Base-by-base conservation (phyloP, 2,888 invertebrate species). In the Euclidia mi region DNA sequence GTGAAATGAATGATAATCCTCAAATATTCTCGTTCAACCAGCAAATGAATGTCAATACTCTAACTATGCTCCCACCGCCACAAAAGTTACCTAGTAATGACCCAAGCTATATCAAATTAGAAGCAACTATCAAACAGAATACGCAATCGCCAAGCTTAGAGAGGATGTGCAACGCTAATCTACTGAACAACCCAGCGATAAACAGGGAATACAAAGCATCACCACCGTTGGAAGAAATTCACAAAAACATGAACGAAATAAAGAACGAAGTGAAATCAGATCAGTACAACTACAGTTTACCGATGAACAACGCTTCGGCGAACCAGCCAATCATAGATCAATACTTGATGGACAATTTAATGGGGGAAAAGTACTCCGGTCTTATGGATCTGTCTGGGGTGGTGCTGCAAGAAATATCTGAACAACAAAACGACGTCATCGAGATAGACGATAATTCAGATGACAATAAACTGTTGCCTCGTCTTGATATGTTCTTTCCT, bases 391-490 rank as follows among this genome's bases (percentile, higher is more conserved):
- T 94, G 1, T 85, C 93, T 0, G 77, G 83, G 1, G 87, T 88
- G 0, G 87, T 88, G 0, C 64, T 93, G 3, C 88, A 90, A 9
- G 91, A 90, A 20, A 84, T 87, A 10, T 73, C 87, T 0, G 90
- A 88, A 2, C 88, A 88, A 17, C 91, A 91, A 62, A 91, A 84
- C 32, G 94, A 94, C 48, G 91, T 94, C 1, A 94, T 94, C 52
- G 94, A 94, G 72, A 94, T 94, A 11, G 94, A 94, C 40, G 94
- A 94, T 52, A 94, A 93, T 64, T 94, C 94, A 0, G 94, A 94
- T 28, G 94, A 94, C 55, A 93, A 85, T 45, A 94, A 94, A 63
- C 72, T 93, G 1, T 67, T 94, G 44, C 91, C 92, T 3, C 84
- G 93, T 0, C 88, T 89, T 41, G 94, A 94, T 43, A 92, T 93